phyloP scores from a whole-genome alignment of 37 sponge, comb jelly and placozoan species.

The Chondrilla cf. caribensis region DNA sequence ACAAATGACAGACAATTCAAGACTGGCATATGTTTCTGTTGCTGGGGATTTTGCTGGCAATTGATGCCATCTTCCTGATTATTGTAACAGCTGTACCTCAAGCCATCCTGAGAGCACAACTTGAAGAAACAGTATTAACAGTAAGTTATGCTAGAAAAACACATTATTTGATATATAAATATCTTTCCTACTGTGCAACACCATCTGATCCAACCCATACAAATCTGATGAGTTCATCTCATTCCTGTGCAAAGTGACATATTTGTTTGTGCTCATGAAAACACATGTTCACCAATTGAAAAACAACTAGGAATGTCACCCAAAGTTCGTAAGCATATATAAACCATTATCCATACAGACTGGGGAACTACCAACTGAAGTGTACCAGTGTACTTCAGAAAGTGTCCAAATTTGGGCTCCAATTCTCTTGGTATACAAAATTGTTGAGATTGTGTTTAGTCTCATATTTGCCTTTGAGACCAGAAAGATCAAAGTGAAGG shows the following conservation, averaged over 20 bases:
- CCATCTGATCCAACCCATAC: too few species aligned
- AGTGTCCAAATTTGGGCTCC: slow-evolving; percentile 7
- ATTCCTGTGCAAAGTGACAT: too few species aligned
- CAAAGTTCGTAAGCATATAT: too few species aligned
- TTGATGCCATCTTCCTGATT: slow-evolving; percentile 36
- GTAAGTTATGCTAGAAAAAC: slow-evolving; percentile 19
- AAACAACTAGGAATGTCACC: too few species aligned
- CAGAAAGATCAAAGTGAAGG: slow-evolving; percentile 22
- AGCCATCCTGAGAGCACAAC: slow-evolving; percentile 24
- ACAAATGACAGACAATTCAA: slow-evolving; percentile 47
- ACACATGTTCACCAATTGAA: too few species aligned
- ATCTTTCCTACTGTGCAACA: too few species aligned
- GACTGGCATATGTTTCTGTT: slow-evolving; percentile 43
- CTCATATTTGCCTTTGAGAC: slow-evolving; percentile 45
- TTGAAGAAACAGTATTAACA: slow-evolving; percentile 3
- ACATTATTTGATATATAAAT: too few species aligned
- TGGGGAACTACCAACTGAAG: not conserved
- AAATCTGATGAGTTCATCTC: too few species aligned
- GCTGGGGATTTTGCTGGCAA: slow-evolving; percentile 26
- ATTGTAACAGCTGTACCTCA: slow-evolving; percentile 36
- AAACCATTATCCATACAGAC: not conserved
- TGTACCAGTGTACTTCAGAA: not conserved
- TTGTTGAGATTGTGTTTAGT: slow-evolving; percentile 33
- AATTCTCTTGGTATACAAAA: slow-evolving; percentile 52
- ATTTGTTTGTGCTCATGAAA: too few species aligned